These are phyloP conservation scores for Sipha maydis DNA, from an alignment of 2,888 invertebrate genomes.

Conservation along the genomic window DNA sequence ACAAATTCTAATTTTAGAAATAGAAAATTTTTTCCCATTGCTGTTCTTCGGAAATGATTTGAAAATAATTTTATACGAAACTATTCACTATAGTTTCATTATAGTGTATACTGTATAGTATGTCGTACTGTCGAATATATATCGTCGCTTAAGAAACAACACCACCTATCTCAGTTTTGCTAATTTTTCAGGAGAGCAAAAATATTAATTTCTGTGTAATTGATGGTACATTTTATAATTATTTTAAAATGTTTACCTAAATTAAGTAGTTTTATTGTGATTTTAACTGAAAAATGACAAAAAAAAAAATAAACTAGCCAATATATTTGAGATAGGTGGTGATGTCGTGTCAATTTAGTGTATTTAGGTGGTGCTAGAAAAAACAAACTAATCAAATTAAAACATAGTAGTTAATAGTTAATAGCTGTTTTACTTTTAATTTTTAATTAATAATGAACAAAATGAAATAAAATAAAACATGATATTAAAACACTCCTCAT, in stretches of 20 bases:
- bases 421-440: conserved; percentile 4
- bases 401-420: conserved; percentile 18
- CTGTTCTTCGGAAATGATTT: too few species aligned
- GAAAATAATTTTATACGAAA: too few species aligned
- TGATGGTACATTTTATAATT: conserved; percentile 15
- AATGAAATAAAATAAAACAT: conserved; percentile 16
- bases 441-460: conserved; percentile 31
- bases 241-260: background rate
- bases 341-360: conserved; percentile 1
- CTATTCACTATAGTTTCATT: too few species aligned
- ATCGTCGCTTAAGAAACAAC: conserved; percentile 32
- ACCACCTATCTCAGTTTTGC: conserved; percentile 35
- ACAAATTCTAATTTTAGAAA: too few species aligned
- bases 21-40: too few species aligned
- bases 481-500: background rate
- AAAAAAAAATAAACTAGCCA: conserved; percentile 17
- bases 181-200: conserved; percentile 25
- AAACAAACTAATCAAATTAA: background rate
- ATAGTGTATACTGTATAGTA: too few species aligned
- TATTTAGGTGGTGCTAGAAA: conserved; percentile 17
- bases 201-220: background rate
- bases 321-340: conserved; percentile 8
- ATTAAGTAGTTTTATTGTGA: background rate
- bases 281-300: conserved; percentile 20
- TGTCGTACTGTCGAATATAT: too few species aligned